These are phyloP conservation scores for Syrphus vitripennis DNA, from an alignment of 2,888 invertebrate genomes.

Conservation along the genomic window DNA sequence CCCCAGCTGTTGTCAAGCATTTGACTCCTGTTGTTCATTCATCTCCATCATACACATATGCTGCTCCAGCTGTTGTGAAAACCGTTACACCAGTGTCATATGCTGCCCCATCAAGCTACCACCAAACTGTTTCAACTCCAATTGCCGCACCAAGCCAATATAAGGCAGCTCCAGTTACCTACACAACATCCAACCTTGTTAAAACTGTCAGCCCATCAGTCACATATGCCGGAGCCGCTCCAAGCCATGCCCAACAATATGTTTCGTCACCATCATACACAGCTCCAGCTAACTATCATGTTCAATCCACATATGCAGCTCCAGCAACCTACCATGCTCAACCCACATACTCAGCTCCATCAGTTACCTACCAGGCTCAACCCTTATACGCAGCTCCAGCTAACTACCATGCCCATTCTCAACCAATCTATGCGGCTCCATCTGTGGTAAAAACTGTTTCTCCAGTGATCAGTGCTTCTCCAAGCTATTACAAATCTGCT, in stretches of 20 bases:
- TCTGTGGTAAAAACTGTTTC: slow-evolving; percentile 34
- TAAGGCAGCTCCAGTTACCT: background rate
- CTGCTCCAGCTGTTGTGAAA: slow-evolving; percentile 16
- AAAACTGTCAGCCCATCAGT: background rate
- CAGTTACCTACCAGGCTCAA: slow-evolving; percentile 2
- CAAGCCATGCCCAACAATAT: slow-evolving; percentile 3
- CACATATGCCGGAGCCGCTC: background rate
- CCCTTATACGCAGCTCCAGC: background rate
- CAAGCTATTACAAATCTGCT: slow-evolving; percentile 28
- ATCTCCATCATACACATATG: slow-evolving; percentile 1
- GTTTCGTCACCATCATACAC: background rate
- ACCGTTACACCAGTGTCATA: background rate
- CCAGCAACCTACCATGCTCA: background rate
- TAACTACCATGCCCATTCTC: background rate
- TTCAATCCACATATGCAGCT: background rate
- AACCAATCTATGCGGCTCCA: background rate
- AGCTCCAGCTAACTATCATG: background rate
- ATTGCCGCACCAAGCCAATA: slow-evolving; percentile 58
- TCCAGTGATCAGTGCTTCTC: slow-evolving; percentile 46
- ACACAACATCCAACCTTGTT: background rate
- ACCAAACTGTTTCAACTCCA: slow-evolving; percentile 64
- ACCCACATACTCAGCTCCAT: background rate
- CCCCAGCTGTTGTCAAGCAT: background rate
- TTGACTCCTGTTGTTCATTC: background rate
- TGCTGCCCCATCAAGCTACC: background rate